Evolutionary conservation across 2,888 invertebrate genomes (phyloP).

Genomic region (Melanotus villosus): DNA sequence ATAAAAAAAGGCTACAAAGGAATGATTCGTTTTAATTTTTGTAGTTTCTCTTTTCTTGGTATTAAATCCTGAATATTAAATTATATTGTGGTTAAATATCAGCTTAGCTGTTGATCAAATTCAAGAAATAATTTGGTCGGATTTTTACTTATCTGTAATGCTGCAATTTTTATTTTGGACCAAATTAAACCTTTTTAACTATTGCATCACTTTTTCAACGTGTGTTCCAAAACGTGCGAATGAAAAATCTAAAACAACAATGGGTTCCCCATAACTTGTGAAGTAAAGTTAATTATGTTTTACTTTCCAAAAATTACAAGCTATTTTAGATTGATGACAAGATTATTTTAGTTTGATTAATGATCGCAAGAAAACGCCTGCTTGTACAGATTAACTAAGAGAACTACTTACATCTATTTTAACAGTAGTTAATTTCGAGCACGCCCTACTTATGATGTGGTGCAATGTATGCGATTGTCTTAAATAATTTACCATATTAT

Average conservation of each 20-base stretch:
- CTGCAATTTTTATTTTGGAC: too few species aligned
- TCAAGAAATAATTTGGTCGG: too few species aligned
- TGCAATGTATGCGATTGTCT: slow-evolving; percentile 20
- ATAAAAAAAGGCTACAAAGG: too few species aligned
- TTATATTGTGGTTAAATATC: too few species aligned
- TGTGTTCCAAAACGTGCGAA: neutral
- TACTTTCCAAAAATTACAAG: slow-evolving; percentile 7
- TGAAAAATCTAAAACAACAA: neutral
- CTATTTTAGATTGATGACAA: neutral
- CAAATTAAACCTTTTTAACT: too few species aligned
- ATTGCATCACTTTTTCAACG: neutral
- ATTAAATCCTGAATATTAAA: too few species aligned
- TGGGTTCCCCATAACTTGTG: neutral
- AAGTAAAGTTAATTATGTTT: neutral
- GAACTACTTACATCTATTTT: slow-evolving; percentile 27
- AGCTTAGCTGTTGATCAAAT: too few species aligned
- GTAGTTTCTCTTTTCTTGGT: too few species aligned
- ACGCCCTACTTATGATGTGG: slow-evolving; percentile 41
- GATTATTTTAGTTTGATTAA: slow-evolving; percentile 7
- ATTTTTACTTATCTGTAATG: too few species aligned
- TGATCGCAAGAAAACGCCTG: neutral
- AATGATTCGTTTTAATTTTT: too few species aligned
- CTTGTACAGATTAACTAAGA: neutral
- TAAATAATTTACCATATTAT: slow-evolving; percentile 7
- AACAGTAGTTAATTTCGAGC: slow-evolving; percentile 31